phyloP scores from a whole-genome alignment of 2,113 vertebrate species.

The Microcebus murinus region DNA sequence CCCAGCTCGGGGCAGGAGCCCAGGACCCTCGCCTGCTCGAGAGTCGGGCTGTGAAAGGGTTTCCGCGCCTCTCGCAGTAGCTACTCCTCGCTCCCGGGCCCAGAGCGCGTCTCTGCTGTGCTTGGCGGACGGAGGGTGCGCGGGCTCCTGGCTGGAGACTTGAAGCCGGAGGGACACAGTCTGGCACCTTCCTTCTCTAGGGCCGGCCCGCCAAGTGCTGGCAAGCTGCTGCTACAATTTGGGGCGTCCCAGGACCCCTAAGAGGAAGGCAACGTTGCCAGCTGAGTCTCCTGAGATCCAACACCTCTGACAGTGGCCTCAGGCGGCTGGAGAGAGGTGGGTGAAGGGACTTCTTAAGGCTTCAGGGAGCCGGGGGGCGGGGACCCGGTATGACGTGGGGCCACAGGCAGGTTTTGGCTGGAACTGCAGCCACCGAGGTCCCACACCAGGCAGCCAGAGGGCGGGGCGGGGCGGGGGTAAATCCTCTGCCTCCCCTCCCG shows the following conservation, averaged over 20 bases:
- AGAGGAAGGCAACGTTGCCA: background rate
- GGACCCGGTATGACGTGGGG: fast-evolving
- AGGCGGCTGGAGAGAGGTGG: background rate
- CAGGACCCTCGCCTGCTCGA: background rate
- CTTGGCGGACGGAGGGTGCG: fast-evolving
- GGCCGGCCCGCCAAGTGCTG: background rate
- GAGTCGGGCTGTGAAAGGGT: no score
- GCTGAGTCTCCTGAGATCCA: background rate
- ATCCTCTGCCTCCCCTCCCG: fast-evolving
- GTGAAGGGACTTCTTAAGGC: background rate
- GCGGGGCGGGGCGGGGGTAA: no score
- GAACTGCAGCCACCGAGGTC: fast-evolving
- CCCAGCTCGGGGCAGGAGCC: background rate
- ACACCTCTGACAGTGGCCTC: background rate
- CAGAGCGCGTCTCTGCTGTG: background rate
- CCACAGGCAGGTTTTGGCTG: background rate
- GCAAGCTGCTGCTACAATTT: fast-evolving
- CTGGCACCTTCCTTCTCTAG: background rate
- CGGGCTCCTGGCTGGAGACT: fast-evolving
- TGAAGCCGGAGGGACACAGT: fast-evolving
- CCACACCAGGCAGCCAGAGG: background rate
- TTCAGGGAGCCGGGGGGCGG: fast-evolving
- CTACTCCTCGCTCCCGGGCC: fast-evolving
- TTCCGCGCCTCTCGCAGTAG: background rate
- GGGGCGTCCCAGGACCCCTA: background rate